These are phyloP conservation scores for Stenoptilia bipunctidactyla DNA, from an alignment of 2,888 invertebrate genomes.

Conservation along the genomic window DNA sequence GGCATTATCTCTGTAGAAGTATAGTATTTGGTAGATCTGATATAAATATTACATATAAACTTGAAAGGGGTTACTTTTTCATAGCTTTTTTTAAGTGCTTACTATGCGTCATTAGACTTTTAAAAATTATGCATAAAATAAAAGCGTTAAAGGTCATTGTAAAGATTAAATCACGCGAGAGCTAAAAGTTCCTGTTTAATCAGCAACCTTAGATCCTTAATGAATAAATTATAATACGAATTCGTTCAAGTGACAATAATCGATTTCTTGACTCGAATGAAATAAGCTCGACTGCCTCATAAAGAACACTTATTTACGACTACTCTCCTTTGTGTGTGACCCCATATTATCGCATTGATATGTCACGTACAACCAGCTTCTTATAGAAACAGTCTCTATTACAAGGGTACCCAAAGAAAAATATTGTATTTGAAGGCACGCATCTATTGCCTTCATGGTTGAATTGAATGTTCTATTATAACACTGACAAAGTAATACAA, in stretches of 20 bases:
- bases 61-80: no score
- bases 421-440: neutral
- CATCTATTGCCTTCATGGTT: neutral
- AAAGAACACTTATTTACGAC: constrained; percentile 3
- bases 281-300: constrained; percentile 25
- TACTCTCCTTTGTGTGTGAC: neutral
- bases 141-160: neutral
- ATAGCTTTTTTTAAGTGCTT: no score
- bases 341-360: no score
- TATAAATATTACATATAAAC: no score
- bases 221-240: constrained; percentile 10
- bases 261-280: constrained; percentile 35
- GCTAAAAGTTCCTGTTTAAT: neutral
- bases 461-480: neutral
- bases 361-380: no score
- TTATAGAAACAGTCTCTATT: no score
- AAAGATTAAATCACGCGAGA: neutral
- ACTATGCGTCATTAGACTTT: neutral
- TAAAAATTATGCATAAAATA: neutral
- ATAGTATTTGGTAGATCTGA: no score
- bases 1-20: no score
- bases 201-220: neutral
- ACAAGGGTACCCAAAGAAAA: no score
- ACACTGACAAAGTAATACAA: no score
- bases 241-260: constrained; percentile 37